phyloP scores from a whole-genome alignment of 1,140 invertebrate genomes.

The Hypsibius dujardini region DNA sequence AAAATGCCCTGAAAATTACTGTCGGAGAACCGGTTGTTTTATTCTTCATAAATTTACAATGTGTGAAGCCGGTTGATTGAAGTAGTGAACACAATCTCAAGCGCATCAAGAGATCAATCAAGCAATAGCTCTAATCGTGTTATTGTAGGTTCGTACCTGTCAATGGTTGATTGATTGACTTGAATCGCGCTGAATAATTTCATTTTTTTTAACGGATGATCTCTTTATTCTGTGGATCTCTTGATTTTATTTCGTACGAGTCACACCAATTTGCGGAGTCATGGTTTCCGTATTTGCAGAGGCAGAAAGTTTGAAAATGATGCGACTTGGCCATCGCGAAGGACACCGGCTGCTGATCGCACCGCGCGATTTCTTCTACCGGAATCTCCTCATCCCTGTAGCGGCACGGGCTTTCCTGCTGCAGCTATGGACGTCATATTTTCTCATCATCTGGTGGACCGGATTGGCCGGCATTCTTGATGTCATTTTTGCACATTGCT shows the following conservation, averaged over 20 bases:
- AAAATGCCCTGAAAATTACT: too few species aligned
- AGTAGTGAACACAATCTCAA: too few species aligned
- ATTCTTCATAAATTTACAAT: too few species aligned
- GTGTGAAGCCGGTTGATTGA: too few species aligned
- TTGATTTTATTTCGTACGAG: neutral
- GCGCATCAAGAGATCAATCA: too few species aligned
- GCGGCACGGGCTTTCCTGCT: neutral
- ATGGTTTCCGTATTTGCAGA: neutral
- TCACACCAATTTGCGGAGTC: neutral
- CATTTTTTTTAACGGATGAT: too few species aligned
- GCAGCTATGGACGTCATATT: neutral
- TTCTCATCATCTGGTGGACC: neutral
- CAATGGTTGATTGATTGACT: too few species aligned
- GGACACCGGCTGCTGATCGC: neutral
- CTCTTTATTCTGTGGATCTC: too few species aligned
- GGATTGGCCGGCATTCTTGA: neutral
- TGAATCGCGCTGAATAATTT: too few species aligned
- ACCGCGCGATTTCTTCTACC: neutral
- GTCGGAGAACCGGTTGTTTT: too few species aligned
- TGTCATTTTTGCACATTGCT: neutral
- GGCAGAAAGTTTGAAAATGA: neutral
- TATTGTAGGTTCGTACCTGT: too few species aligned
- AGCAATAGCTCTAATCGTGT: too few species aligned
- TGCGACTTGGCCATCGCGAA: neutral
- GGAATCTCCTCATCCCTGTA: neutral